Base-by-base conservation (phyloP, 2,888 invertebrate genomes). In the Cryptops parisi region DNA sequence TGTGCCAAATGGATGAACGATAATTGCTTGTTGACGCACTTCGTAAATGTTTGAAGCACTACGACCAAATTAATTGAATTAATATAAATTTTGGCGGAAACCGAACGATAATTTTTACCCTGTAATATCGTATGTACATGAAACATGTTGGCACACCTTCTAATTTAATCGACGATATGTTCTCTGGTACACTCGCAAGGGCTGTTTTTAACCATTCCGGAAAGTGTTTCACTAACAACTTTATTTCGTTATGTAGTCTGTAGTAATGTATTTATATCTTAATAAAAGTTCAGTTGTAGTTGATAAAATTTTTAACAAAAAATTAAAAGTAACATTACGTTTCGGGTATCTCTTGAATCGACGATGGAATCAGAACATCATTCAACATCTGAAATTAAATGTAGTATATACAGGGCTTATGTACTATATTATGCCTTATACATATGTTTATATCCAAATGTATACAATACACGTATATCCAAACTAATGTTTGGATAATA, bases 201-300 rank as follows among this genome's bases (percentile, higher is more conserved):
- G 72, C 69, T 19, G 61, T 57, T 21, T 64, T 61, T 41, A 72
- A 58, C 70, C 72, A 72, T 2, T 64, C 65, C 24, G 69, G 70
- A 24, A 72, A 58, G 59, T 70, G 69, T 24, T 65, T 61, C 2
- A 70, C 66, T 60, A 73, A 73, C 54, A 66, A 66, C 22, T 69
- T 60, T 21, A 72, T 70, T 27, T 70, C 67, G 53, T 70, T 68
- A 3, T 65, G 67, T 47, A 72, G 59, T 59, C 70, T 70, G 59
- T 17, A 25, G 49, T 19, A 23, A 26, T n/a, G 6, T 26, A 22
- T 19, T 43, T 3, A 53, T 21, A 49, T n/a, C n/a, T n/a, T n/a
- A n/a, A n/a, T n/a, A n/a, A n/a, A n/a, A n/a, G n/a, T 3, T 4
- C 12, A 38, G 24, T 26, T 45, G n/a, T 22, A 41, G 3, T 21